Evolutionary conservation across 2,113 vertebrate genomes (phyloP), one percentile per base, ranked within the genome.

Genomic region (Aleadryas rufinucha): DNA sequence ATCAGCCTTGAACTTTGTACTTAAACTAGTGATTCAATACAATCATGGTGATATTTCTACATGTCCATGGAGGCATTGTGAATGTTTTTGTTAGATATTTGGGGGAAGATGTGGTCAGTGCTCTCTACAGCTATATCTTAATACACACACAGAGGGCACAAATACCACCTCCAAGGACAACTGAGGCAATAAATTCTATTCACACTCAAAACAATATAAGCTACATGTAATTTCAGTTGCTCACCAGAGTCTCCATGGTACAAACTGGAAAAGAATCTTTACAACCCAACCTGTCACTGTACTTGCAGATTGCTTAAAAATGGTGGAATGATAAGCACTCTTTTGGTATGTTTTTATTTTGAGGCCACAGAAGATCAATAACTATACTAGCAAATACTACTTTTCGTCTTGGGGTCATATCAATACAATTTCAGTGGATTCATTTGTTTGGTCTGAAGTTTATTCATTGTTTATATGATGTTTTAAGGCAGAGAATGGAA

Each of bases 1-100:
- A 26, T 16, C 17, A 76, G 1, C 2, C 7, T 11, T 0, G 0
- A 60, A 3, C 15, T 70, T 50, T 66, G 3, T 75, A 35, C 7
- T 84, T 63, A 26, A 91, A 54, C 2, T 7, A 35, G 5, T 45
- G 30, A 33, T 16, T 24, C 52, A 61, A 53, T 7, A n/a, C 10
- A 57, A 4, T 8, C n/a, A 13, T 10, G 8, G 2, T 19, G 12
- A 18, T 49, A 30, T 63, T 70, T 59, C 21, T 37, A 5, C 1
- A 0, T 61, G 37, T 60, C 26, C 18, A 9, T 3, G 3, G 8
- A 41, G 28, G 2, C 10, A 59, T 4, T 53, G 11, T 37, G 20
- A 27, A 11, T 42, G 6, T 37, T 74, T 80, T 18, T 1, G 13
- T 53, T 50, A 53, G 10, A 11, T 37, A 20, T 3, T 79, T 65